A percentile compares a stretch with the other conserved stretches of the same genome.
phyloP scores from a whole-genome alignment of 2,888 invertebrate genomes.

The Thecophora atra region DNA sequence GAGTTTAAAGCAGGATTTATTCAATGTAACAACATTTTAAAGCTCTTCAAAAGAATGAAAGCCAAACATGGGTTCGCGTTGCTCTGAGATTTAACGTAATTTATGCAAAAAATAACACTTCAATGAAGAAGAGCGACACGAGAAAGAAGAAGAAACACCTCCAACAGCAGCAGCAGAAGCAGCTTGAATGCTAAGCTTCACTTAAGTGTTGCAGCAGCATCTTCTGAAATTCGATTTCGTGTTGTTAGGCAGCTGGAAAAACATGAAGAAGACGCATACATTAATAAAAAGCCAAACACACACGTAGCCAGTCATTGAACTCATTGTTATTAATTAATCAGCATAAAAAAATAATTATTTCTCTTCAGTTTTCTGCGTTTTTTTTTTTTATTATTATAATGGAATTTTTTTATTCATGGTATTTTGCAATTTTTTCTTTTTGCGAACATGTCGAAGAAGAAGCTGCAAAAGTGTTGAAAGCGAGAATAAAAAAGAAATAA shows the following conservation, averaged over 20 bases:
- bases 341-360: neutral
- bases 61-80: neutral
- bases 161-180: neutral
- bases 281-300: neutral
- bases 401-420: neutral
- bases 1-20: neutral
- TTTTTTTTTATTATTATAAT: neutral
- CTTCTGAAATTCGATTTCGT: neutral
- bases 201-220: slow-evolving; percentile 21
- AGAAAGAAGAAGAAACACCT: no score
- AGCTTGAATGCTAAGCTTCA: slow-evolving; percentile 13
- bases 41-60: neutral
- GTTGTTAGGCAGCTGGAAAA: neutral
- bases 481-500: neutral
- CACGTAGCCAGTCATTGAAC: slow-evolving; percentile 22
- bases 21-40: neutral
- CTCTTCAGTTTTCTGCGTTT: neutral
- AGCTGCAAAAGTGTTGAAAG: slow-evolving; percentile 2
- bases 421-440: neutral
- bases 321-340: slow-evolving; percentile 19
- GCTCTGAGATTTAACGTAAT: neutral
- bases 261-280: neutral
- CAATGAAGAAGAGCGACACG: neutral
- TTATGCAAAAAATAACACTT: slow-evolving; percentile 17
- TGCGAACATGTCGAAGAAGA: neutral